These are phyloP conservation scores for Mus minutoides DNA, from an alignment of 2,797 vertebrate genomes.

Conservation along the genomic window DNA sequence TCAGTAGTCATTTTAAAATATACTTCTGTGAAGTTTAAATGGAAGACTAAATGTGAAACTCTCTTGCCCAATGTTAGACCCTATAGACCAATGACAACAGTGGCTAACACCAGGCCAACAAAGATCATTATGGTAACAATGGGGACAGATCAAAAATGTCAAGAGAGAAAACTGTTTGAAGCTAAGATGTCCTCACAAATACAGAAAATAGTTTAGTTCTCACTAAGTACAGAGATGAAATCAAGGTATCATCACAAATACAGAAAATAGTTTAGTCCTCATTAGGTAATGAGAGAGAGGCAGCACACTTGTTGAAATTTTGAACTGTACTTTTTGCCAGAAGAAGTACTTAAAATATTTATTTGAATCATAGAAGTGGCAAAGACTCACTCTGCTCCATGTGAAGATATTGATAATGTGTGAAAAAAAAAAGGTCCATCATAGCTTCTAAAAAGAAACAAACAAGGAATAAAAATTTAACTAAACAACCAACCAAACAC, in stretches of 20 bases:
- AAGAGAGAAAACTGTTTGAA: background rate
- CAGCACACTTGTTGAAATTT: constrained; percentile 1
- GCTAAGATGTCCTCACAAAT: background rate
- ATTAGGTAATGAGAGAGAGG: background rate
- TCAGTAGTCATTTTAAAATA: background rate
- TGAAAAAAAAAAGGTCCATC: background rate
- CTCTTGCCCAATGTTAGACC: background rate
- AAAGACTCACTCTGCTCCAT: too few species aligned
- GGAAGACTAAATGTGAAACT: background rate
- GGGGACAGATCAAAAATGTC: background rate
- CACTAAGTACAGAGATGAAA: background rate
- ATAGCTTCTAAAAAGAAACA: background rate
- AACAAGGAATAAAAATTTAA: too few species aligned
- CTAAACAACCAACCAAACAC: background rate
- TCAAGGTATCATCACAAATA: too few species aligned
- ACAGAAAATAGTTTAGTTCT: background rate
- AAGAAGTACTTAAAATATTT: background rate
- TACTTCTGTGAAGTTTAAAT: background rate
- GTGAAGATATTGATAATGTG: background rate
- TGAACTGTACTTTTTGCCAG: background rate
- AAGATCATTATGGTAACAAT: background rate
- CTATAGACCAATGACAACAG: background rate
- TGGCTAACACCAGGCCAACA: background rate
- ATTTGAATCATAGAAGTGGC: background rate
- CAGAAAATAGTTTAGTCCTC: too few species aligned